Evolutionary conservation across 2,113 vertebrate genomes (phyloP).

Genomic region (Mionectes macconnelli): DNA sequence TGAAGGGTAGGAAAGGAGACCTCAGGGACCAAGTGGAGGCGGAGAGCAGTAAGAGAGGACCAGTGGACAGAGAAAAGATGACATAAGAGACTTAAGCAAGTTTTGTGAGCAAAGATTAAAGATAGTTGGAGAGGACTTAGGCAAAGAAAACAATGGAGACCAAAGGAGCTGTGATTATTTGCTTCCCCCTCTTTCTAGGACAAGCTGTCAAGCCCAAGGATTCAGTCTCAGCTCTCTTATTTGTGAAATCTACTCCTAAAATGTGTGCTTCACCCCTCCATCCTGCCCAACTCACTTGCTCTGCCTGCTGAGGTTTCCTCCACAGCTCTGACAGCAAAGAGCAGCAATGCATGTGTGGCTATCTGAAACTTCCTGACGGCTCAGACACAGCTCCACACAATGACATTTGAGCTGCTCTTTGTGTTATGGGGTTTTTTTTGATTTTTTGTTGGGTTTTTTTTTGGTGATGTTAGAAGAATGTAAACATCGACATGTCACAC

Average conservation of each 20-base stretch:
- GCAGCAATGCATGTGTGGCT: neutral
- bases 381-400: neutral
- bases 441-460: neutral
- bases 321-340: neutral
- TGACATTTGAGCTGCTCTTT: neutral
- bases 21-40: rapidly evolving
- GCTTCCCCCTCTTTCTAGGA: neutral
- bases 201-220: neutral
- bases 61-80: neutral
- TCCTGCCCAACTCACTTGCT: neutral
- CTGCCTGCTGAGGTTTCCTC: neutral
- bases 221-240: neutral
- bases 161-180: neutral
- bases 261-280: neutral
- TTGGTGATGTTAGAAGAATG: neutral
- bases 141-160: neutral
- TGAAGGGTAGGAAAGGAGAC: neutral
- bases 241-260: neutral
- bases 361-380: neutral
- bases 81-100: neutral
- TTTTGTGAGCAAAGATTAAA: neutral
- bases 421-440: neutral
- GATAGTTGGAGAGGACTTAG: neutral
- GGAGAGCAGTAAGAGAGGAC: neutral
- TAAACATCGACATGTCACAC: neutral